These are phyloP conservation scores for Hapalemur alaotrensis DNA, from an alignment of 2,797 vertebrate species.

Conservation along the genomic window DNA sequence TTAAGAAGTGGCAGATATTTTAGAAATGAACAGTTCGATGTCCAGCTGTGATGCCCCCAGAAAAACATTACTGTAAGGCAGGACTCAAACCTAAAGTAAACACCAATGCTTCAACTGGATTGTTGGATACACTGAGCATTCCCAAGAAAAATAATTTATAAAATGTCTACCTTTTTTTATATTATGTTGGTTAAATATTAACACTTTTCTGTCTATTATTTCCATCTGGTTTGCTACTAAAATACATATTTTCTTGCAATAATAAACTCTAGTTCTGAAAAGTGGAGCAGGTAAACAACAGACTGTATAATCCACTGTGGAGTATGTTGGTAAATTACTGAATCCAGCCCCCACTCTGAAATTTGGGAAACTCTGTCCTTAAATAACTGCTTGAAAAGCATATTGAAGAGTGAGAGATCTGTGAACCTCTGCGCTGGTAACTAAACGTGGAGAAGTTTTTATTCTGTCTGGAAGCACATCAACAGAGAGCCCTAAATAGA, in stretches of 20 bases:
- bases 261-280: neutral
- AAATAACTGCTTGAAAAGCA: neutral
- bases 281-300: neutral
- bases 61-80: neutral
- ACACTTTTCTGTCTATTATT: neutral
- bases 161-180: neutral
- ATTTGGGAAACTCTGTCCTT: slow-evolving; percentile 29
- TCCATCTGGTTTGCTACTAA: neutral
- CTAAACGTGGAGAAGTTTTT: slow-evolving; percentile 42
- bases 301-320: neutral
- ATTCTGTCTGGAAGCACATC: slow-evolving; percentile 57
- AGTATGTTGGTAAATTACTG: neutral
- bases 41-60: neutral
- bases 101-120: neutral
- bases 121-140: neutral
- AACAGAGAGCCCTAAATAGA: slow-evolving; percentile 57
- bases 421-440: slow-evolving; percentile 33
- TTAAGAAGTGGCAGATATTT: neutral
- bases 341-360: neutral
- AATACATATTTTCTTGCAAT: neutral
- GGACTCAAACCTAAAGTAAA: neutral
- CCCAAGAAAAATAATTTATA: slow-evolving; percentile 7
- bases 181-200: neutral
- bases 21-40: neutral
- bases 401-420: neutral